These are phyloP conservation scores for Ctenopoma multispine DNA, from an alignment of 2,797 vertebrate species.

Conservation along the genomic window DNA sequence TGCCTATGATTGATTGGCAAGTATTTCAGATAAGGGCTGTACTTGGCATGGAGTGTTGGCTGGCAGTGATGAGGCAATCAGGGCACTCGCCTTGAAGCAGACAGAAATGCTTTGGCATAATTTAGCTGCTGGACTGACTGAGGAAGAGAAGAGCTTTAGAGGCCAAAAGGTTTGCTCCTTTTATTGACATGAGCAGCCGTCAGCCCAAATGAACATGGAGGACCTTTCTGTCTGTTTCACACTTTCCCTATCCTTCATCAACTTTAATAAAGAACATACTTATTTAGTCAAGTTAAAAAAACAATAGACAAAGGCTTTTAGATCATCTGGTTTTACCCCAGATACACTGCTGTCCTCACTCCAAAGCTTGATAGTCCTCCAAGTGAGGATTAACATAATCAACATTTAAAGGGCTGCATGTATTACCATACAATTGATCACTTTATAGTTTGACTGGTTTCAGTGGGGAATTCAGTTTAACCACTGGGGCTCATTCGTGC, in stretches of 20 bases:
- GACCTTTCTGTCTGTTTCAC: neutral
- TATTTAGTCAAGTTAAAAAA: conserved; percentile 14
- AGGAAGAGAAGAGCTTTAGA: conserved; percentile 48
- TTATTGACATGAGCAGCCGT: conserved; percentile 40
- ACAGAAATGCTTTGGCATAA: conserved; percentile 70
- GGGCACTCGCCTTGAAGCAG: conserved; percentile 66
- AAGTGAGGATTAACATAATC: conserved; percentile 29
- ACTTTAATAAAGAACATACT: neutral
- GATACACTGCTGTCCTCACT: conserved; percentile 17
- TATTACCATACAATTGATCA: conserved; percentile 32
- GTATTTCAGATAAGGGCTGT: conserved; percentile 72
- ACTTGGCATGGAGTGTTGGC: conserved; percentile 67
- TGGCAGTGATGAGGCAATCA: conserved; percentile 78
- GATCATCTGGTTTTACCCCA: conserved; percentile 32
- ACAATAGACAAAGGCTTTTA: conserved; percentile 6
- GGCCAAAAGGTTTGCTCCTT: conserved; percentile 49
- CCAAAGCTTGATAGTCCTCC: neutral
- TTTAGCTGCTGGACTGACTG: conserved; percentile 59
- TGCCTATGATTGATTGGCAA: conserved; percentile 78
- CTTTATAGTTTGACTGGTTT: conserved; percentile 4
- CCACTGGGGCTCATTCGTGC: neutral
- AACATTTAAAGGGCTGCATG: conserved; percentile 18
- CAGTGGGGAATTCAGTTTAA: neutral
- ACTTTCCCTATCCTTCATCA: neutral
- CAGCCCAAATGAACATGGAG: conserved; percentile 23